Evolutionary conservation across 2,797 vertebrate species (phyloP), one percentile per base, ranked within the genome.

Genomic region (Triplophysa yarkandensis): DNA sequence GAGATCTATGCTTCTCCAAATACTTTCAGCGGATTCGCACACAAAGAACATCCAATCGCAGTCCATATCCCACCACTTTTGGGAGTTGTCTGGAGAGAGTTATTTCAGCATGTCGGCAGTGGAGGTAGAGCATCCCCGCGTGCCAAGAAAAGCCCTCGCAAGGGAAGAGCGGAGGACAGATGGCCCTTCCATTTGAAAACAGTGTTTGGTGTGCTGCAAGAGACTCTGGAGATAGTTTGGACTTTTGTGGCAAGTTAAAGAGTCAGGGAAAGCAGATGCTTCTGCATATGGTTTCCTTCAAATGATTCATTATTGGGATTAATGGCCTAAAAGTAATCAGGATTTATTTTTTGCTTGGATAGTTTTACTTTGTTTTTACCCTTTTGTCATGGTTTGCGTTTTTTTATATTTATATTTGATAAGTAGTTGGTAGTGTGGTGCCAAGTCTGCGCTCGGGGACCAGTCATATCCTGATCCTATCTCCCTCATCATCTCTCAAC

Each of bases 191-290:
- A 77, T 88, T 88, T 87, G 88, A 90, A 89, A 85, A 70, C 80
- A 74, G 81, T 83, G 79, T 80, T 83, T 86, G 60, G 77, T 80
- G 78, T 41, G 81, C 80, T 84, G 80, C 72, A 67, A 75, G 64
- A 82, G 81, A 84, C 80, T 77, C 82, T 74, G 74, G 68, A 82
- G 83, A 83, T 81, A 76, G 76, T 80, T 75, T 68, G 52, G 72
- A 61, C 64, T 75, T 77, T 75, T 16, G 36, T 71, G 66, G 72
- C 83, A 81, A 81, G 81, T 78, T 74, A 71, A n/a, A 50, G 83
- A 88, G 88, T 87, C 86, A 82, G 68, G 32, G 81, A 80, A 74
- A 89, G 84, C 90, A 91, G 91, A 90, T 91, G 90, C 82, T 83
- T 57, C 14, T 84, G 71, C 89, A 91, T 92, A 91, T 91, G 89